Base-by-base conservation (phyloP, 2,797 vertebrate genomes). In the Phrynocephalus vlangalii region DNA sequence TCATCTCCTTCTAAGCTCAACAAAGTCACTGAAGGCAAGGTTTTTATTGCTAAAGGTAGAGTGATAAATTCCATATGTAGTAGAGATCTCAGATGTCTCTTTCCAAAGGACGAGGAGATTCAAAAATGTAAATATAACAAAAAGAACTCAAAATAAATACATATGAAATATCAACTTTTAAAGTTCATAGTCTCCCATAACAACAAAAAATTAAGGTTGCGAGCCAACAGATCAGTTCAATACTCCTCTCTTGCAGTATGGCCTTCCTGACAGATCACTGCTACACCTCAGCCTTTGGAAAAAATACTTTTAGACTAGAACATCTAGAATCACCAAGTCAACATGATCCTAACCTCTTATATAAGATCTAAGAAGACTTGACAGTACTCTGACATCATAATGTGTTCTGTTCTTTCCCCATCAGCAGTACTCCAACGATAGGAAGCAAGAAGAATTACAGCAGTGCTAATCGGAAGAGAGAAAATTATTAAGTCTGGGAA, bases 21-120 rank as follows among this genome's bases (percentile, higher is more conserved):
- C 16, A 86, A 86, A 73, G 28, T 72, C 4, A 75, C 1, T 81
- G 79, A 75, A 81, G n/a, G 26, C 71, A 81, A 30, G 48, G 15
- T 70, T 24, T 70, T 7, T 63, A 28, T 38, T 73, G 28, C 30
- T 79, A 86, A 70, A 85, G 48, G 4, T 26, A 33, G 38, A 30
- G 26, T 63, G 52, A 86, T 75, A 28, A n/a, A 75, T 82, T 73
- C 52, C 68, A 86, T 52, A 86, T 86, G 79, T 73, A 50, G 20
- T 28, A 28, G 67, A 50, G 38, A 75, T 66, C 52, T 82, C 13
- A 52, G 15, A 44, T 85, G 20, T 22, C 28, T 38, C 8, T 4
- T 63, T 63, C 44, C 18, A 73, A 73, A 56, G 52, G 13, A 33
- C 33, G 9, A 56, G 3, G 13, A 56, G 52, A 2, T 11, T 11